A percentile compares a stretch with the other conserved stretches of the same genome.
Conservation (phyloP, 2,888 invertebrate species). For the Troides aeacus region DNA sequence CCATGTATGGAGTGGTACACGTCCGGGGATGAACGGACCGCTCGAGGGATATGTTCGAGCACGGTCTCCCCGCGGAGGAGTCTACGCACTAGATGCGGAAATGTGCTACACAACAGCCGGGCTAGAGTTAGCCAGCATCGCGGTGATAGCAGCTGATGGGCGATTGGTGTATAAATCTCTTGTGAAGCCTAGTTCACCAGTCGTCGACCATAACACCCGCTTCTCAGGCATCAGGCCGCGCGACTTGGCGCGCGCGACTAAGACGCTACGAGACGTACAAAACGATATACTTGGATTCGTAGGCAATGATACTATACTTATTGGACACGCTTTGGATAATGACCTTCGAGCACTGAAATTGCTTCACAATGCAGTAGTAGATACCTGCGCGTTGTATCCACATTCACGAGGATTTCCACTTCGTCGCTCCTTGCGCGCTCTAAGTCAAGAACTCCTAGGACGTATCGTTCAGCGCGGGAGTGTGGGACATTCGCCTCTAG, state of each 20-base stretch:
- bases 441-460: conserved; percentile 86
- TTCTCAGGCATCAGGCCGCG: conserved; percentile 93
- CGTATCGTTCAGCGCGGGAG: conserved; percentile 88
- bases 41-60: conserved; percentile 84
- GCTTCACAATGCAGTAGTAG: conserved; percentile 90
- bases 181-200: conserved; percentile 89
- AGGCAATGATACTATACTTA: conserved; percentile 90
- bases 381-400: conserved; percentile 94
- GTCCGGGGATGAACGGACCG: conserved; percentile 86
- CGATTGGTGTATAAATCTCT: conserved; percentile 89
- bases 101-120: conserved; percentile 96
- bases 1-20: conserved; percentile 90
- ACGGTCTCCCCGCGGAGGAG: conserved; percentile 73
- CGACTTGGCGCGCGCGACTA: conserved; percentile 81
- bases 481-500: conserved; percentile 92
- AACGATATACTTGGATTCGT: conserved; percentile 90
- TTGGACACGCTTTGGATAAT: conserved; percentile 97
- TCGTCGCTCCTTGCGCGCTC: conserved; percentile 88
- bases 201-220: conserved; percentile 96
- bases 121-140: conserved; percentile 92
- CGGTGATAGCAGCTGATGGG: conserved; percentile 88
- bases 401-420: conserved; percentile 91
- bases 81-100: conserved; percentile 96
- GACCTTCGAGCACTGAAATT: conserved; percentile 93
- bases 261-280: conserved; percentile 89